phyloP scores from a whole-genome alignment of 2,888 invertebrate genomes.

The Auanema freiburgensis region DNA sequence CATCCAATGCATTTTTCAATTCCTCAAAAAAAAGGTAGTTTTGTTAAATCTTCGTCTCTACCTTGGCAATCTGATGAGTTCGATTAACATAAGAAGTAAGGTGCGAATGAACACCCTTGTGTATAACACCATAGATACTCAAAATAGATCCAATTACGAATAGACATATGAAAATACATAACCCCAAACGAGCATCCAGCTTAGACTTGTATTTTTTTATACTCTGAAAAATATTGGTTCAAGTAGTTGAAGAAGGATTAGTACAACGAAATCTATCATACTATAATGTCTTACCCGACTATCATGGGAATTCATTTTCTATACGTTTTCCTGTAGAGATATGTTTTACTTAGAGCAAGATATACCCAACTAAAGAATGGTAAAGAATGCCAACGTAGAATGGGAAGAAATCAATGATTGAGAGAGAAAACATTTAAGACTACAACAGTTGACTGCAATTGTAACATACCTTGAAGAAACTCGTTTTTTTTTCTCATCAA shows the following conservation, averaged over 20 bases:
- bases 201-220: slow-evolving; percentile 58
- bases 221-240: slow-evolving; percentile 32
- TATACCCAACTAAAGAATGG: too few relatives aligned
- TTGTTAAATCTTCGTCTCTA: background rate
- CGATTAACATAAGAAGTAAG: slow-evolving; percentile 49
- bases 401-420: too few relatives aligned
- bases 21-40: slow-evolving; percentile 28
- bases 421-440: too few relatives aligned
- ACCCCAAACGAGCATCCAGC: slow-evolving; percentile 51
- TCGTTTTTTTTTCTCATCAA: too few relatives aligned
- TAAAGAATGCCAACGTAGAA: too few relatives aligned
- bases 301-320: background rate
- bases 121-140: slow-evolving; percentile 55
- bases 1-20: slow-evolving; percentile 46
- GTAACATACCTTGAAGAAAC: slow-evolving; percentile 1
- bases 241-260: too few relatives aligned
- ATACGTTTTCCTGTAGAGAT: too few relatives aligned
- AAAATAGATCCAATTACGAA: slow-evolving; percentile 51
- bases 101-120: slow-evolving; percentile 44
- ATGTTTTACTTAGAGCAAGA: too few relatives aligned
- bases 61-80: slow-evolving; percentile 49
- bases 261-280: too few relatives aligned
- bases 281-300: background rate
- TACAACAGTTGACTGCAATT: background rate
- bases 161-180: slow-evolving; percentile 46